Base-by-base conservation (phyloP, 2,797 vertebrate species). In the Sebastiscus albofasciatus region DNA sequence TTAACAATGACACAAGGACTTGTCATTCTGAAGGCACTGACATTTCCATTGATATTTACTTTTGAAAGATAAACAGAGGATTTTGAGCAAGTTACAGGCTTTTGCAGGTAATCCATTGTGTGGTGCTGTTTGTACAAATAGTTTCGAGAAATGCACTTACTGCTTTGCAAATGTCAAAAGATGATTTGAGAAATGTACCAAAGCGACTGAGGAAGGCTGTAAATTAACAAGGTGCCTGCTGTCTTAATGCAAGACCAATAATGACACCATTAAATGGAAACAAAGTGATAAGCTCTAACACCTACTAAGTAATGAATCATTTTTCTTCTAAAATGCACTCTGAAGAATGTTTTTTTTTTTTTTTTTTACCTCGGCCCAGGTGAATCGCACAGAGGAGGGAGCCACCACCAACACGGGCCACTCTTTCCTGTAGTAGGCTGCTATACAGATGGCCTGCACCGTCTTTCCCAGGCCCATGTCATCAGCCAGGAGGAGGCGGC, bases 381-480 rank as follows among this genome's bases (percentile, higher is more conserved):
- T 99, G 91, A 99, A 99, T 84, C 98, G 96, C 67, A 99, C 98
- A 0, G 99, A 99, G 3, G 98, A 99, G 0, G 98, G 99, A 4
- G 97, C 91, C 85, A 99, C 96, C 82, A 99, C 97, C 46, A 99
- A 94, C 72, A 99, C 89, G 0, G 99, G 99, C 99, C 98, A 99
- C 71, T 99, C 99, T n/a, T 94, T 95, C 82, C 75, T 96, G 93
- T 99, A 99, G 90, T 96, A 98, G 0, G 97, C 97, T 2, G 97
- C 98, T n/a, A 99, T 97, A 55, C 98, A 99, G 94, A 99, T 99
- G 8, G 98, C 98, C 93, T 99, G 99, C 68, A 99, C 92, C 0
- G 98, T 99, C 94, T 99, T 99, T 72, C 99, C 99, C 89, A 99
- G 94, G 36, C 99, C 99, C 99, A 99, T 99, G 93, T 99, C 99